These are phyloP conservation scores for Autographa gamma DNA, from an alignment of 2,888 invertebrate genomes.

Conservation along the genomic window DNA sequence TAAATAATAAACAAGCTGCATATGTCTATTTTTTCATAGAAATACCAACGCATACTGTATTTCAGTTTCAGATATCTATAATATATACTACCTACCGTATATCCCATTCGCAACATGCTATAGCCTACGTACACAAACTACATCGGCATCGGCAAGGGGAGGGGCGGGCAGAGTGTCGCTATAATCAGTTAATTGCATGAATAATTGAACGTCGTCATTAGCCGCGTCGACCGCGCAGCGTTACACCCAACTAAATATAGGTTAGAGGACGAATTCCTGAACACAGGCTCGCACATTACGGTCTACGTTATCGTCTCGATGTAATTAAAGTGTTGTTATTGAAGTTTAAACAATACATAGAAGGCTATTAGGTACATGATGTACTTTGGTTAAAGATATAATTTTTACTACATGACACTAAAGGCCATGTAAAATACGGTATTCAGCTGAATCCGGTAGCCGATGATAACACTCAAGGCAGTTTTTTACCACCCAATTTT, in stretches of 20 bases:
- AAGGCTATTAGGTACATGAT: no score
- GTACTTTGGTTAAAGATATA: no score
- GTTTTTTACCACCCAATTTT: no score
- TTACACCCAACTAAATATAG: slow-evolving; percentile 56
- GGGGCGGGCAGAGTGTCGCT: slow-evolving; percentile 73
- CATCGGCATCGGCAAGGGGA: slow-evolving; percentile 30
- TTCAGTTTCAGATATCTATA: not conserved
- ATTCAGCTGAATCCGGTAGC: no score
- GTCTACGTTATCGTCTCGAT: no score
- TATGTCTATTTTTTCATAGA: no score
- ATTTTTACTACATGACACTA: no score
- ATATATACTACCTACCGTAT: slow-evolving; percentile 28
- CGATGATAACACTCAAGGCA: no score
- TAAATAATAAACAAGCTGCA: no score
- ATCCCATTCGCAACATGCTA: not conserved
- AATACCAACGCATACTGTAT: not conserved
- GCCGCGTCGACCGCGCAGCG: slow-evolving; percentile 55
- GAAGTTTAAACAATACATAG: no score
- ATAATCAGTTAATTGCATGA: slow-evolving; percentile 89
- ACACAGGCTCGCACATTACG: not conserved
- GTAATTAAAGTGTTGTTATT: no score
- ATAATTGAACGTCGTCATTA: slow-evolving; percentile 83
- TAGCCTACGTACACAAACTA: slow-evolving; percentile 5
- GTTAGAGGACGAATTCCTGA: slow-evolving; percentile 44
- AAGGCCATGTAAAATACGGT: no score